These are phyloP conservation scores for Pachycephala philippinensis DNA, from an alignment of 2,113 vertebrate genomes.

Conservation along the genomic window DNA sequence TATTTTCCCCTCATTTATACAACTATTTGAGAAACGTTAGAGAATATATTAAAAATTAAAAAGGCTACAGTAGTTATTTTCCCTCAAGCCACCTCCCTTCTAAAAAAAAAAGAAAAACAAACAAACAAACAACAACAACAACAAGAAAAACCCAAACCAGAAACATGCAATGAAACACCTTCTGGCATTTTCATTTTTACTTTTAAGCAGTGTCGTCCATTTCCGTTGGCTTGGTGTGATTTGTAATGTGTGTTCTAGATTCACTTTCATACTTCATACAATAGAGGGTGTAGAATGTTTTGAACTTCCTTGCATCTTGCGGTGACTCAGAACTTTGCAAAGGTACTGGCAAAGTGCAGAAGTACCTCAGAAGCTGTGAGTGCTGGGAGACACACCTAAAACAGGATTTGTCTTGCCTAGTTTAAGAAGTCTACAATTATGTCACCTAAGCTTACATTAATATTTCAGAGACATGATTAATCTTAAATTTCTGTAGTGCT, in stretches of 20 bases:
- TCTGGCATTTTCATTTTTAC: neutral
- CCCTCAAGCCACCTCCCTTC: neutral
- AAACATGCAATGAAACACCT: neutral
- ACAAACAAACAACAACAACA: neutral
- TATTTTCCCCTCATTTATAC: neutral
- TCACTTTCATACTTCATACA: neutral
- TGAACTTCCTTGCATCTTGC: neutral
- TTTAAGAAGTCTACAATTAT: neutral
- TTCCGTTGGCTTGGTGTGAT: neutral
- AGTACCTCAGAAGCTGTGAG: neutral
- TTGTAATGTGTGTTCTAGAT: neutral
- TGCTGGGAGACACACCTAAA: neutral
- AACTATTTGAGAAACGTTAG: neutral
- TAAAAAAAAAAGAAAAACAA: neutral
- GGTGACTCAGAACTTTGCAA: neutral
- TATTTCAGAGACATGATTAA: neutral
- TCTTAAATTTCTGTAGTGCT: neutral
- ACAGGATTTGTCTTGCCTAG: neutral
- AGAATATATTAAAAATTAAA: neutral
- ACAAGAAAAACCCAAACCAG: neutral
- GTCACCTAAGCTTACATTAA: neutral
- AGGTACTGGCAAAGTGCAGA: neutral
- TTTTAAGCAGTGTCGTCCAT: neutral
- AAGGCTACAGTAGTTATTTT: neutral
- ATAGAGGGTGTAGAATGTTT: neutral